Conservation (phyloP, 2,888 invertebrate genomes). For the Drosophila silvestris region DNA sequence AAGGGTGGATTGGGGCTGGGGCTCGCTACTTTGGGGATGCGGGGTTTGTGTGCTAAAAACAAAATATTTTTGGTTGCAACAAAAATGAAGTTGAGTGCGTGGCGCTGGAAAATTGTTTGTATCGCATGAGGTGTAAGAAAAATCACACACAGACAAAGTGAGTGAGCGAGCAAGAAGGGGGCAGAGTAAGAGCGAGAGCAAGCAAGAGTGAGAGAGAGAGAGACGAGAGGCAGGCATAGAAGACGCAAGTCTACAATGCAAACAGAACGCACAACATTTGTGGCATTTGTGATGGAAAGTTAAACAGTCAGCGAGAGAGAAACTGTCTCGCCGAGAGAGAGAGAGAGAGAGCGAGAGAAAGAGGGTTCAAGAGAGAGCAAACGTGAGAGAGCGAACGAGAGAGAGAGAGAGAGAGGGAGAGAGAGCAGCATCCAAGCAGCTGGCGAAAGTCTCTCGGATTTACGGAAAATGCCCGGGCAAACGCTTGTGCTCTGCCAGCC, state of each 20-base stretch:
- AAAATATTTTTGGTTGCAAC: conserved; percentile 73
- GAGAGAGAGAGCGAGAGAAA: not conserved
- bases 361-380: not conserved
- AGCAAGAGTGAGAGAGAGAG: too few species aligned
- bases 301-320: conserved; percentile 17
- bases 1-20: not conserved
- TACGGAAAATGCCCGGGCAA: conserved; percentile 84
- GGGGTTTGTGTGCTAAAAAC: conserved; percentile 33
- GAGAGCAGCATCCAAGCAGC: conserved; percentile 49
- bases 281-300: conserved; percentile 1
- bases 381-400: not conserved
- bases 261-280: conserved; percentile 52
- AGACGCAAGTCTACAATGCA: conserved; percentile 70
- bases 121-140: conserved; percentile 69
- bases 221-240: not conserved
- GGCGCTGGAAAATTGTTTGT: conserved; percentile 70
- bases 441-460: conserved; percentile 33
- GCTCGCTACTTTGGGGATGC: not conserved
- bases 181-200: not conserved
- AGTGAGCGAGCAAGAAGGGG: not conserved
- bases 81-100: conserved; percentile 80
- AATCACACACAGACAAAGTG: conserved; percentile 20
- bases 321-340: not conserved
- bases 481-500: conserved; percentile 84
- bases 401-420: conserved; percentile 10